Evolutionary conservation across 2,888 invertebrate genomes (phyloP), one percentile per base, ranked within the genome.

Genomic region (Polydrusus cervinus): DNA sequence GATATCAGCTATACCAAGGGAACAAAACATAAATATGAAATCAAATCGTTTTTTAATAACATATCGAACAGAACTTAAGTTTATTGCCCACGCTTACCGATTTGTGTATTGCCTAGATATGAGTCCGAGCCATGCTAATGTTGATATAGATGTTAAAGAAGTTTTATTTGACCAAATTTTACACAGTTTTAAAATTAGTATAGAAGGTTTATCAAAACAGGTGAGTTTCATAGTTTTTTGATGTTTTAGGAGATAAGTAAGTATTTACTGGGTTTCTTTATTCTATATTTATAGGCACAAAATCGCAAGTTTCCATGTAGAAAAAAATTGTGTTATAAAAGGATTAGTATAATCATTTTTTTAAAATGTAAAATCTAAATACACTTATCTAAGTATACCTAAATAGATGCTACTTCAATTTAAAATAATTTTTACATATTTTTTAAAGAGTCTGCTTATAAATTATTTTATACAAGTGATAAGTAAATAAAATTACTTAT

Each of bases 91-190:
- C 79, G 89, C 90, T 76, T 94, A 95, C 84, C 89, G 92, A 78
- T 89, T 94, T 79, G 93, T 93, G 60, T 93, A 93, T 84, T 92
- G 94, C 80, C 88, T 95, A 74, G 95, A 95, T 86, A 89, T 95
- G 84, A 94, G 94, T 84, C 94, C 94, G 10, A 94, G 94, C 1
- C 89, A 92, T 73, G 91, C 93, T 61, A 90, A 92, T 74, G 92
- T 93, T 78, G 93, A 92, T 84, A 89, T 90, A 80, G 89, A 91
- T 81, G 88, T 89, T 81, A 90, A 90, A 13, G 89, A 90, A 83
- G 90, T 92, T 68, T 88, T 92, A 75, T 89, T 91, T 79, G 91
- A 92, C 83, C 90, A 91, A 84, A 90, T 91, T 74, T 89, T 89
- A 80, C 84, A 87, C 76, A 89, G 90, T 69, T 88, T 91, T 67